Conservation (phyloP, 2,888 invertebrate species). For the Dryadula phaetusa region DNA sequence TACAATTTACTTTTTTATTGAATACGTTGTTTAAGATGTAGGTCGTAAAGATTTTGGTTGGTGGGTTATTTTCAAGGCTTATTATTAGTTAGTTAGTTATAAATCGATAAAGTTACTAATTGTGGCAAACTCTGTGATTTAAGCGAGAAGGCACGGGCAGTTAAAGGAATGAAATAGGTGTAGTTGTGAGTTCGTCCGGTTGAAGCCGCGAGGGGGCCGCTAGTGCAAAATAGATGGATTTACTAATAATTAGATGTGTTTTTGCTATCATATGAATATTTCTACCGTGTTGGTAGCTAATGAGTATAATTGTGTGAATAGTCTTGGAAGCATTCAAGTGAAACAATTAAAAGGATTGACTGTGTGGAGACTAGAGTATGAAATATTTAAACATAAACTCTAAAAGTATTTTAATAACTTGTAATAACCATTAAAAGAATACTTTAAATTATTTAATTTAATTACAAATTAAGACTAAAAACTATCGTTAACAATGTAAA, state of each 20-base stretch:
- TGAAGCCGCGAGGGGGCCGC: too few species aligned
- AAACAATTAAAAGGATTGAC: neutral
- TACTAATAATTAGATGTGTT: neutral
- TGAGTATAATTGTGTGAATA: constrained; percentile 1
- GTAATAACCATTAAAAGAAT: neutral
- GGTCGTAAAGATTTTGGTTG: too few species aligned
- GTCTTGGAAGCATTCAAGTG: neutral
- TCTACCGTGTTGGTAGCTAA: neutral
- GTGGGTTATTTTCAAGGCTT: too few species aligned
- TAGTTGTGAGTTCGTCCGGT: too few species aligned
- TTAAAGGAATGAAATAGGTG: too few species aligned
- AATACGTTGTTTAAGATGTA: too few species aligned
- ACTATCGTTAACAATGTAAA: neutral
- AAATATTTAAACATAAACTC: neutral
- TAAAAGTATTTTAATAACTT: neutral
- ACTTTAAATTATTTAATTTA: neutral
- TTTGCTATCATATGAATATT: neutral
- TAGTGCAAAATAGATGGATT: neutral
- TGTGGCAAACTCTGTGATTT: too few species aligned
- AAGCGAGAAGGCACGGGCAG: too few species aligned
- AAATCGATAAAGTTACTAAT: too few species aligned
- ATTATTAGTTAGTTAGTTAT: too few species aligned
- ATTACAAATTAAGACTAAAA: neutral
- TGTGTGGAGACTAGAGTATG: neutral
- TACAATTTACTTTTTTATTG: too few species aligned